Evolutionary conservation across 2,797 vertebrate species (phyloP).

Genomic region (Champsocephalus esox): DNA sequence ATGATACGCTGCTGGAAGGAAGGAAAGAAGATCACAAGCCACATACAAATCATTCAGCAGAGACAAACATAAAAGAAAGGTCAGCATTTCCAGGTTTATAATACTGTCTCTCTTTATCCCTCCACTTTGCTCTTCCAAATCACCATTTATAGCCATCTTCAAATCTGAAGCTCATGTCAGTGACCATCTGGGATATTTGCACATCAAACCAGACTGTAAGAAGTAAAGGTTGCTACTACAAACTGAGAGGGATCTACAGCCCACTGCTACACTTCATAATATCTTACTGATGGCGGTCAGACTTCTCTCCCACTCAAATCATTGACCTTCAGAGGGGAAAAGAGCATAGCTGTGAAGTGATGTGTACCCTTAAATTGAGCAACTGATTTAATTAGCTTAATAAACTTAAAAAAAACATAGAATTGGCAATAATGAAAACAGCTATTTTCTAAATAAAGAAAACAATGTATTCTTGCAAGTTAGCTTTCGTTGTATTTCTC

Average conservation of each 20-base stretch:
- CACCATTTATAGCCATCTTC: conserved; percentile 33
- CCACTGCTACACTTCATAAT: not conserved
- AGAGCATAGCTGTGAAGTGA: no score
- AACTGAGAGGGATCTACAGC: conserved; percentile 1
- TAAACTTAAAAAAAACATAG: no score
- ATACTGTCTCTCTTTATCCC: conserved; percentile 1
- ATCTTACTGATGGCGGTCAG: conserved; percentile 15
- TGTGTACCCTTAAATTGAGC: no score
- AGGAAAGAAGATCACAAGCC: conserved; percentile 27
- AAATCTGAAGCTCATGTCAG: not conserved
- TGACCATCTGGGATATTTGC: not conserved
- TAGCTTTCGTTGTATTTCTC: not conserved
- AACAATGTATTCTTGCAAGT: not conserved
- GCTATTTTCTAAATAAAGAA: no score
- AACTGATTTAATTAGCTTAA: no score
- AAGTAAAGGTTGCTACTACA: conserved; percentile 3
- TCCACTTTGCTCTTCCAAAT: conserved; percentile 10
- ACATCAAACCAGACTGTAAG: not conserved
- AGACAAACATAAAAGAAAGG: conserved; percentile 52
- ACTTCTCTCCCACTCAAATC: conserved; percentile 4
- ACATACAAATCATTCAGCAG: conserved; percentile 33
- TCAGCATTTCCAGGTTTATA: conserved; percentile 46
- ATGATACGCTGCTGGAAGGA: conserved; percentile 24
- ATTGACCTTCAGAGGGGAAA: no score
- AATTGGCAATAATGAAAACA: no score